Evolutionary conservation across 2,797 vertebrate genomes (phyloP).

Genomic region (Periophthalmus magnuspinnatus): DNA sequence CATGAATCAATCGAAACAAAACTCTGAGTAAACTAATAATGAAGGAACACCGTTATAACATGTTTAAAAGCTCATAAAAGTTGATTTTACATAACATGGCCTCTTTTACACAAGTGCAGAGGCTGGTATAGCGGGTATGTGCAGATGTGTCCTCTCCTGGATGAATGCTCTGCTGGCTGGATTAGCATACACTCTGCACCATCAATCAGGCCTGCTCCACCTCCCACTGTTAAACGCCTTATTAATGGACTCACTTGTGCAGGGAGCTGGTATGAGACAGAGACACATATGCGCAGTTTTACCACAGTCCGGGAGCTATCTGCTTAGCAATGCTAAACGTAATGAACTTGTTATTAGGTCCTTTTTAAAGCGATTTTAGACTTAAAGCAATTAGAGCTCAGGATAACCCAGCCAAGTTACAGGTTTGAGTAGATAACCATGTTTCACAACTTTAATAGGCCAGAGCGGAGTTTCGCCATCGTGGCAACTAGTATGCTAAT

Average conservation of each 20-base stretch:
- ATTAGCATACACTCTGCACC: conserved; percentile 53
- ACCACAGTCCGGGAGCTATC: conserved; percentile 18
- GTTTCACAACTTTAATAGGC: too few species aligned
- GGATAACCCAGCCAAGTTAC: too few species aligned
- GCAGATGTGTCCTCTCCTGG: conserved; percentile 48
- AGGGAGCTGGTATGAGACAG: conserved; percentile 46
- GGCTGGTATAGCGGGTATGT: conserved; percentile 39
- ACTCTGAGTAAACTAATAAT: too few species aligned
- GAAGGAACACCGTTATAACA: background rate
- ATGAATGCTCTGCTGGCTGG: conserved; percentile 38
- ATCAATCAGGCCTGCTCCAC: conserved; percentile 59
- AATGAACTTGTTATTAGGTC: conserved; percentile 26
- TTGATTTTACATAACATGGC: background rate
- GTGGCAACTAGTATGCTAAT: too few species aligned
- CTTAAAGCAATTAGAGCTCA: background rate
- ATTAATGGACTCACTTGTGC: conserved; percentile 63
- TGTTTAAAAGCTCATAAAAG: background rate
- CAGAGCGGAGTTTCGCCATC: too few species aligned
- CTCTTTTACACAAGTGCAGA: conserved; percentile 10
- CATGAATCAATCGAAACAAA: too few species aligned
- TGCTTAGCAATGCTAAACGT: conserved; percentile 1
- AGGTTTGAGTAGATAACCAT: too few species aligned
- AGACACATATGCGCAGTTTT: conserved; percentile 46
- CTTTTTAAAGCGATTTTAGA: background rate
- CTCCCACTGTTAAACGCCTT: conserved; percentile 61